Evolutionary conservation across 2,113 vertebrate genomes (phyloP).

Genomic region (Condylura cristata): DNA sequence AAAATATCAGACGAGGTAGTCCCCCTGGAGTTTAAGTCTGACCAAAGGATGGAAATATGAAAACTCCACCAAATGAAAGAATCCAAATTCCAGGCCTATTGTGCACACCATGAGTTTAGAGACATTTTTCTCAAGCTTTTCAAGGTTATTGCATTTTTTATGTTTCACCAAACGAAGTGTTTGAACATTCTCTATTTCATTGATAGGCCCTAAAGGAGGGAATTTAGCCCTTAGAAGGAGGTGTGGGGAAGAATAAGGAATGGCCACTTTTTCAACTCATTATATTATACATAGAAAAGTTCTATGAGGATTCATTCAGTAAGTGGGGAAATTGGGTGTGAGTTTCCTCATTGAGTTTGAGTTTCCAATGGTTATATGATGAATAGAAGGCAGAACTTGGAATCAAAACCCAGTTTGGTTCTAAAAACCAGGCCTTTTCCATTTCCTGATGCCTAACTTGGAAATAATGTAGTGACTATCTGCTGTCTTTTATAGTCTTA

Average conservation of each 20-base stretch:
- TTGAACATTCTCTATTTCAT: constrained; percentile 56
- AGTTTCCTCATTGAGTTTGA: not conserved
- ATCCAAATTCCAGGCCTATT: constrained; percentile 28
- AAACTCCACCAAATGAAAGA: constrained; percentile 61
- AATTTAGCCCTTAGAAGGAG: not conserved
- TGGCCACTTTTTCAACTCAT: not conserved
- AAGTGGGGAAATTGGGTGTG: constrained; percentile 15
- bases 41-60: constrained; percentile 67
- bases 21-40: constrained; percentile 60
- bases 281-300: constrained; percentile 35
- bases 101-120: constrained; percentile 27
- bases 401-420: constrained; percentile 1
- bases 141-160: constrained; percentile 42
- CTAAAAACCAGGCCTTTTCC: not conserved
- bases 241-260: not conserved
- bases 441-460: not conserved
- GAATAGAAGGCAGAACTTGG: not conserved
- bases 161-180: constrained; percentile 34
- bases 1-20: constrained; percentile 59
- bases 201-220: constrained; percentile 12
- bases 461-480: not conserved
- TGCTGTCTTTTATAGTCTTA: not conserved
- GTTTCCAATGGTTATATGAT: not conserved
- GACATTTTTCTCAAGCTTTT: constrained; percentile 44
- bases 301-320: constrained; percentile 32